phyloP scores from a whole-genome alignment of 1,140 invertebrate species.

The Lordiphosa clarofinis region DNA sequence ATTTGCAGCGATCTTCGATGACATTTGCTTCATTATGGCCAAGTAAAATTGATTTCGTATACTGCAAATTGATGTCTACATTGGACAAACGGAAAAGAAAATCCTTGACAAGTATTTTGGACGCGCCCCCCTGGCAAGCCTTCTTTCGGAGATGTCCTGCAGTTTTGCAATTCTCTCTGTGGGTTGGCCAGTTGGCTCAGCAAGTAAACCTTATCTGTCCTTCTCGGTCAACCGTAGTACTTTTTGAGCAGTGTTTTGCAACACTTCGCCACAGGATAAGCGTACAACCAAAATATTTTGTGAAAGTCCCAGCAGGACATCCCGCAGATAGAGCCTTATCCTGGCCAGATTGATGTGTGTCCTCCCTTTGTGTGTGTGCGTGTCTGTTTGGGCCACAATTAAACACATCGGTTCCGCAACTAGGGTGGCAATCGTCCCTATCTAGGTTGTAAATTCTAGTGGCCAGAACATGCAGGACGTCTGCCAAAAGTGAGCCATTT shows the following conservation, averaged over 20 bases:
- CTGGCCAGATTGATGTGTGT: constrained; percentile 63
- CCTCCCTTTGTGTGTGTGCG: constrained; percentile 26
- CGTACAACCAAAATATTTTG: constrained; percentile 78
- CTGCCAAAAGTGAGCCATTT: constrained; percentile 75
- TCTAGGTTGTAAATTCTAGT: constrained; percentile 43
- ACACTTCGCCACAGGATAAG: constrained; percentile 63
- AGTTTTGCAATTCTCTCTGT: constrained; percentile 34
- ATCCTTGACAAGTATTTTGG: constrained; percentile 49
- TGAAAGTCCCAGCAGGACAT: constrained; percentile 67
- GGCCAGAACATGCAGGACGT: constrained; percentile 59
- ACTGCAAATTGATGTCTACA: constrained; percentile 63
- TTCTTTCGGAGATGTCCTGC: constrained; percentile 20
- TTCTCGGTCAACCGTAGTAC: constrained; percentile 62
- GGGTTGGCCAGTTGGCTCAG: constrained; percentile 40
- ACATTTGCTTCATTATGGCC: constrained; percentile 51
- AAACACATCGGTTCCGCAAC: constrained; percentile 75
- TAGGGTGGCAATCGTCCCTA: constrained; percentile 57
- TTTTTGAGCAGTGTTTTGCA: constrained; percentile 56
- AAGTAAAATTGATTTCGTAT: constrained; percentile 59
- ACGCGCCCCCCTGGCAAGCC: constrained; percentile 45
- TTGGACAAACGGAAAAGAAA: constrained; percentile 23
- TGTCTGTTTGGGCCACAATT: constrained; percentile 70
- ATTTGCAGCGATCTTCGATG: constrained; percentile 53
- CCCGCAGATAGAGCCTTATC: constrained; percentile 26
- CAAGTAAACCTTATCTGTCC: constrained; percentile 41